Evolutionary conservation across 2,888 invertebrate species (phyloP).

Genomic region (Liodrosophila aerea): DNA sequence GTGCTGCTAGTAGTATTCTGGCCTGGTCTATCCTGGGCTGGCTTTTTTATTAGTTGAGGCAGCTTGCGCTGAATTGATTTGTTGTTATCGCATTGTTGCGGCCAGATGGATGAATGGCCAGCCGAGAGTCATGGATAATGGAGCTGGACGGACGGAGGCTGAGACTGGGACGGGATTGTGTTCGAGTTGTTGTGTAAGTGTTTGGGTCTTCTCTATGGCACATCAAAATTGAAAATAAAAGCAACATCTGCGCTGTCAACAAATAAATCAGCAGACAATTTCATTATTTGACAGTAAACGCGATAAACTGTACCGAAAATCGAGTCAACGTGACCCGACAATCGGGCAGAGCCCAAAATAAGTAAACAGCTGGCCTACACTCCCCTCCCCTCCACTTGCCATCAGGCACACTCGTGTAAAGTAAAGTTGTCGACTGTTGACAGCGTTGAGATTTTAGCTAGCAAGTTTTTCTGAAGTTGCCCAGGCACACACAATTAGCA

Average conservation of each 20-base stretch:
- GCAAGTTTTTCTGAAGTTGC: constrained; percentile 62
- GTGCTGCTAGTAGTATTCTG: constrained; percentile 31
- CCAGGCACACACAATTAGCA: constrained; percentile 72
- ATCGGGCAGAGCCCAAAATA: constrained; percentile 25
- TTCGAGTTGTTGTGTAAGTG: no score
- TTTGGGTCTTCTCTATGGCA: no score
- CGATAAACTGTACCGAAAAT: constrained; percentile 73
- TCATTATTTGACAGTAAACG: constrained; percentile 78
- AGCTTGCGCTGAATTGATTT: constrained; percentile 77
- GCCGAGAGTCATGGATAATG: constrained; percentile 5
- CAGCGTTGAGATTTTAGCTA: constrained; percentile 44
- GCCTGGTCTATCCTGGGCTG: constrained; percentile 20
- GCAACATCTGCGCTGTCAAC: constrained; percentile 76
- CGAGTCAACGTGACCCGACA: constrained; percentile 60
- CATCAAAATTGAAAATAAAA: constrained; percentile 75
- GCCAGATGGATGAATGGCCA: constrained; percentile 56
- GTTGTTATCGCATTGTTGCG: constrained; percentile 75
- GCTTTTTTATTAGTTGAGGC: constrained; percentile 73
- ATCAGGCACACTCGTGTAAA: constrained; percentile 1
- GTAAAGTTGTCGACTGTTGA: constrained; percentile 56
- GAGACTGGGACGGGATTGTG: constrained; percentile 1
- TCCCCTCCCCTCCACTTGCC: constrained; percentile 1
- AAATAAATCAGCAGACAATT: constrained; percentile 77
- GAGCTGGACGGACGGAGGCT: no score
- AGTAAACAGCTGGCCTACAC: constrained; percentile 40